Conservation (phyloP, 2,888 invertebrate species). For the Ernsta delagoae region DNA sequence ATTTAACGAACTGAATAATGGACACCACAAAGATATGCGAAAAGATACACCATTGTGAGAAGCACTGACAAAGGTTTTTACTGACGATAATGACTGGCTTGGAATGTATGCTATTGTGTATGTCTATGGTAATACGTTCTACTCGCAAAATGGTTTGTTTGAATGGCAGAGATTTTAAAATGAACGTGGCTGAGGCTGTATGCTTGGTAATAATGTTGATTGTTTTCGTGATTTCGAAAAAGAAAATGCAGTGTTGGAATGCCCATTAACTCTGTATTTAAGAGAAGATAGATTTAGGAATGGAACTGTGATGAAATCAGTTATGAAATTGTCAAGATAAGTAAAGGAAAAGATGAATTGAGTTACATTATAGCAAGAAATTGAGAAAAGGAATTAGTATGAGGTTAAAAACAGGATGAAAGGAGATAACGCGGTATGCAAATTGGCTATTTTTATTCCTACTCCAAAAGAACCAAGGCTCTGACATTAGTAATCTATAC, state of each 20-base stretch:
- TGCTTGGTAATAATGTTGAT: not conserved
- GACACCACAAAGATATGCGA: constrained; percentile 27
- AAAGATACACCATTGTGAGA: constrained; percentile 32
- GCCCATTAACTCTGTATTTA: not conserved
- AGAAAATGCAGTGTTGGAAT: not conserved
- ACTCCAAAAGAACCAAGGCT: too few relatives aligned
- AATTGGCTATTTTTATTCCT: too few relatives aligned
- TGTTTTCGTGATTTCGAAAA: not conserved
- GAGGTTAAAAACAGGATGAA: too few relatives aligned
- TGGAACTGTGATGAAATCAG: too few relatives aligned
- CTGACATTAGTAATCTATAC: too few relatives aligned
- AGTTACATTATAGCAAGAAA: too few relatives aligned
- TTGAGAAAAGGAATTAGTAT: too few relatives aligned
- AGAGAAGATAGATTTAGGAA: not conserved
- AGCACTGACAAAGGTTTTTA: constrained; percentile 28
- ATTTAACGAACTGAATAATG: constrained; percentile 31
- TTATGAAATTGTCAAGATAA: too few relatives aligned
- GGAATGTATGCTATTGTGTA: constrained; percentile 14
- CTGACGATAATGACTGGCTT: constrained; percentile 30
- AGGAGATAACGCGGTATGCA: too few relatives aligned
- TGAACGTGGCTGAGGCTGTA: not conserved
- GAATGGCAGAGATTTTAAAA: not conserved
- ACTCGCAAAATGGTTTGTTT: constrained; percentile 7
- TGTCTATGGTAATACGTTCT: constrained; percentile 14
- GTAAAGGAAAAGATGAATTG: too few relatives aligned